A percentile compares a stretch with the other conserved stretches of the same genome.
Conservation (phyloP, 2,113 vertebrate species). For the Zosterops lateralis region DNA sequence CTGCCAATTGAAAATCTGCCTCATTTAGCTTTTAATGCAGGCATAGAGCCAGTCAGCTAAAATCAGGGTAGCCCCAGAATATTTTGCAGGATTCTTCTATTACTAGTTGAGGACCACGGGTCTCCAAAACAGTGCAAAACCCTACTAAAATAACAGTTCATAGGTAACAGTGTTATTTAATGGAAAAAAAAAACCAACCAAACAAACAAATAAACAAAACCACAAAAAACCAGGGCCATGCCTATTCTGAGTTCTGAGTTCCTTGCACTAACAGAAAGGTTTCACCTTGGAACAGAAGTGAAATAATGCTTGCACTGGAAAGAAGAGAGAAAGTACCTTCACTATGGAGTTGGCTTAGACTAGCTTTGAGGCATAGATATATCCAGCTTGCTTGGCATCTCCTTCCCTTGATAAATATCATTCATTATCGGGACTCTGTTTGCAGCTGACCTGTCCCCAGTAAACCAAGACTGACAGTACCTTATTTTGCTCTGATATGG, state of each 20-base stretch:
- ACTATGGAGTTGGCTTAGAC: background rate
- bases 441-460: background rate
- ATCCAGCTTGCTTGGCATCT: background rate
- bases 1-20: conserved; percentile 5
- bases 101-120: background rate
- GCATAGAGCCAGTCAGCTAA: background rate
- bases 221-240: background rate
- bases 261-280: background rate
- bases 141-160: background rate
- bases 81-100: background rate
- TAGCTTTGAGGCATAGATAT: background rate
- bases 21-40: conserved; percentile 11
- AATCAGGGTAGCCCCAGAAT: background rate
- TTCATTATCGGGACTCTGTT: background rate
- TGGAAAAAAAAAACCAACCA: background rate
- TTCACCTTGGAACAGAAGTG: background rate
- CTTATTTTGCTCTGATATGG: background rate
- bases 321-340: background rate
- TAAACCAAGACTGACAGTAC: background rate
- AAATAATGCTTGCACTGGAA: background rate
- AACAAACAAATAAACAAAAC: too few species aligned
- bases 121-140: background rate
- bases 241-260: background rate
- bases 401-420: background rate
- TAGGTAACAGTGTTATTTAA: background rate